A percentile compares a stretch with the other conserved stretches of the same genome.
Conservation (phyloP, 2,113 vertebrate genomes). For the mouse (Mus musculus) region GRCm39 chr5:46962001-46962500, state of each 20-base stretch:
- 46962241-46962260: background rate
- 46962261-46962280: background rate
- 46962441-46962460: background rate
- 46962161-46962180: no score
- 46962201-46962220: no score
- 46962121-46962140: no score
- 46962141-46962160: no score
- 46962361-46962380: background rate
- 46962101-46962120: no score
- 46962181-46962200: no score
- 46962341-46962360: background rate
- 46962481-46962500: background rate
- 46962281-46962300: background rate
- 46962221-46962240: background rate
- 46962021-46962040: background rate
- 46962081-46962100: no score
- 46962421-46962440: background rate
- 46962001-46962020: background rate
- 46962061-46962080: no score
- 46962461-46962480: background rate
- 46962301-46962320: background rate
- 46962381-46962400: constrained; percentile 37
- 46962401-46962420: background rate
- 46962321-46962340: background rate
- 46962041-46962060: background rate